Conservation (phyloP, 2,113 vertebrate genomes). For the Pitta sordida region DNA sequence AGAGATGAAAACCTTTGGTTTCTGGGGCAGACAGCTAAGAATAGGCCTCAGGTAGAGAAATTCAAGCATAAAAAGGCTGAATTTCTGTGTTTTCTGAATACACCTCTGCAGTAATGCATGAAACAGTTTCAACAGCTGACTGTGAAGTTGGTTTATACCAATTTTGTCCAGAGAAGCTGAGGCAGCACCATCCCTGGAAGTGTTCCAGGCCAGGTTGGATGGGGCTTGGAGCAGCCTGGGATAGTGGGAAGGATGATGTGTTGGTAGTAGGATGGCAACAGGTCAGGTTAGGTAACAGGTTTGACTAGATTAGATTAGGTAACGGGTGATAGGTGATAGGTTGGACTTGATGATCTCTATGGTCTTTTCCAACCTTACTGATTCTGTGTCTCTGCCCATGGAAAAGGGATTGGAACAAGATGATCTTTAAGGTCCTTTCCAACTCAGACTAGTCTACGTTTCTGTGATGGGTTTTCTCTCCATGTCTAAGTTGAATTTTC, state of each 20-base stretch:
- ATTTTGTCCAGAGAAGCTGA: not conserved
- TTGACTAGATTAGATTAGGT: too few relatives aligned
- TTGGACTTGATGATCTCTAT: too few relatives aligned
- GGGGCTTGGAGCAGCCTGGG: not conserved
- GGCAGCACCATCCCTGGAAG: not conserved
- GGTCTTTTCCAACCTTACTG: too few relatives aligned
- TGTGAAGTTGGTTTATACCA: not conserved
- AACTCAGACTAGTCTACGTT: not conserved
- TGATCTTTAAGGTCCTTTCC: not conserved
- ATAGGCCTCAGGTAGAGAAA: not conserved
- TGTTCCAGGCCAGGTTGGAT: not conserved
- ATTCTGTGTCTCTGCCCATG: not conserved
- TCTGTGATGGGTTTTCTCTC: not conserved
- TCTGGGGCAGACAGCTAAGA: not conserved
- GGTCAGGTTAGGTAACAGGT: too few relatives aligned
- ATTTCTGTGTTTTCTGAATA: not conserved
- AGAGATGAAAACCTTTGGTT: not conserved
- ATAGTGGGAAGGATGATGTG: too few relatives aligned
- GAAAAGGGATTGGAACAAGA: accelerated
- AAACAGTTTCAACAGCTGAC: not conserved
- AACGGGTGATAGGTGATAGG: too few relatives aligned
- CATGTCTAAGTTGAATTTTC: not conserved
- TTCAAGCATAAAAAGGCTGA: accelerated
- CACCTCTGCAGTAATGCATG: accelerated
- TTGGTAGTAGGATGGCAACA: too few relatives aligned